These are phyloP conservation scores for Pseudochromis fuscus DNA, from an alignment of 2,797 vertebrate species.

Conservation along the genomic window DNA sequence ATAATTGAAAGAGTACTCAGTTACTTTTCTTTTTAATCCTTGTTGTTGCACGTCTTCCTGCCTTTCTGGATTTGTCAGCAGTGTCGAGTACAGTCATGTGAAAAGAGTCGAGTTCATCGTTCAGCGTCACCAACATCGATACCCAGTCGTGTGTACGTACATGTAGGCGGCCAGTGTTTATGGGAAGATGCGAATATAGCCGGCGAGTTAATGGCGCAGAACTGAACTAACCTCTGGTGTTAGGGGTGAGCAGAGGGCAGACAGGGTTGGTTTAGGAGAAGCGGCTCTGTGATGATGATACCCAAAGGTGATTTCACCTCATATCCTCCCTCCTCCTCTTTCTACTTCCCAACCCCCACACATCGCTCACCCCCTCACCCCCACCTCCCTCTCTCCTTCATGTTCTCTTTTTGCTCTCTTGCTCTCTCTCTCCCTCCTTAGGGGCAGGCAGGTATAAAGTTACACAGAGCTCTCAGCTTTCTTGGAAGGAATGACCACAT, in stretches of 20 bases:
- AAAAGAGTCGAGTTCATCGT: constrained; percentile 29
- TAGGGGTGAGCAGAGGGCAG: constrained; percentile 74
- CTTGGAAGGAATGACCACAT: constrained; percentile 88
- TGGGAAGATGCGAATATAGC: constrained; percentile 68
- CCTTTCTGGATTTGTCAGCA: constrained; percentile 18
- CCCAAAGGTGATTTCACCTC: constrained; percentile 82
- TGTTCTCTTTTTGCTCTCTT: constrained; percentile 65
- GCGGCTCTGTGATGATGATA: constrained; percentile 75
- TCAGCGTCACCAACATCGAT: constrained; percentile 19
- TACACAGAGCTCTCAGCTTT: constrained; percentile 87
- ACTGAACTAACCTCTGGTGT: constrained; percentile 77
- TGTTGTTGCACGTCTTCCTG: constrained; percentile 47
- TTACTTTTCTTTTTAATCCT: constrained; percentile 45
- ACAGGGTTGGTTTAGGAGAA: constrained; percentile 77
- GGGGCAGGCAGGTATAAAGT: constrained; percentile 86
- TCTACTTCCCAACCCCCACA: constrained; percentile 40
- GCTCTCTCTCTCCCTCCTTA: constrained; percentile 65
- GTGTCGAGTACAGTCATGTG: constrained; percentile 50
- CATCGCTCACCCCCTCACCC: constrained; percentile 41
- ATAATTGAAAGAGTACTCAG: constrained; percentile 23
- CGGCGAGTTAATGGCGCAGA: constrained; percentile 79
- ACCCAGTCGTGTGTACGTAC: constrained; percentile 6
- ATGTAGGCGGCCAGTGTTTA: constrained; percentile 22
- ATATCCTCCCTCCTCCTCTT: constrained; percentile 53
- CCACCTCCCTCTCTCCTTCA: constrained; percentile 59